phyloP scores from a whole-genome alignment of 2,113 vertebrate species.

The Misgurnus anguillicaudatus region DNA sequence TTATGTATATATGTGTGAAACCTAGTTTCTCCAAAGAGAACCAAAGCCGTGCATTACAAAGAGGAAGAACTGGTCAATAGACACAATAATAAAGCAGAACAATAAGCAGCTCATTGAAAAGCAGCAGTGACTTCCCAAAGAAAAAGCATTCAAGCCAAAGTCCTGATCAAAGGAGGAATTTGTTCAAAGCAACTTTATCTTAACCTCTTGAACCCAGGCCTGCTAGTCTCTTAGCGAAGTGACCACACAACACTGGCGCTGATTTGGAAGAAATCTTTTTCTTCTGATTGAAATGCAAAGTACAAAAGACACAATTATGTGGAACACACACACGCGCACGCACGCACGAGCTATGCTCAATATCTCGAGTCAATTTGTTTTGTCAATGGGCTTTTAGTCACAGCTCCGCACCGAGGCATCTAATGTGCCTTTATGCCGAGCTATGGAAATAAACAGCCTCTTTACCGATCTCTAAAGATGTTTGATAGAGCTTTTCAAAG shows the following conservation, averaged over 20 bases:
- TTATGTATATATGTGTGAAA: slow-evolving; percentile 41
- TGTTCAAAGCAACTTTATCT: slow-evolving; percentile 76
- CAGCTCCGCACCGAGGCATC: background rate
- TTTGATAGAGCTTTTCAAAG: background rate
- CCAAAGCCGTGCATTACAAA: slow-evolving; percentile 53
- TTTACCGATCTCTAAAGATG: background rate
- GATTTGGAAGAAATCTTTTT: slow-evolving; percentile 22
- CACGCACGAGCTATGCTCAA: slow-evolving; percentile 1
- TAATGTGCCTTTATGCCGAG: background rate
- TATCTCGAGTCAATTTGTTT: slow-evolving; percentile 15
- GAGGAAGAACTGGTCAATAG: slow-evolving; percentile 15
- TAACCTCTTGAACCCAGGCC: slow-evolving; percentile 56
- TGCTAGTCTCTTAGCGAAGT: slow-evolving; percentile 8
- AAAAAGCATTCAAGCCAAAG: slow-evolving; percentile 55
- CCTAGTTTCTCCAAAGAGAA: slow-evolving; percentile 45
- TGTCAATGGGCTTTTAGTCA: slow-evolving; percentile 19
- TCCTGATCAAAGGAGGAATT: slow-evolving; percentile 73
- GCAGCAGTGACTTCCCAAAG: slow-evolving; percentile 53
- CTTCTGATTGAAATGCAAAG: slow-evolving; percentile 39
- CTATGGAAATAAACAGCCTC: background rate
- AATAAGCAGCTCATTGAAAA: slow-evolving; percentile 54
- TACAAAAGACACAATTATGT: slow-evolving; percentile 17
- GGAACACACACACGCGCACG: slow-evolving; percentile 26
- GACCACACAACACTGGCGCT: slow-evolving; percentile 1
- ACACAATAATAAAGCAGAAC: slow-evolving; percentile 57